A percentile compares a stretch with the other conserved stretches of the same genome.
phyloP scores from a whole-genome alignment of 2,113 vertebrate species.

The Tympanuchus pallidicinctus region DNA sequence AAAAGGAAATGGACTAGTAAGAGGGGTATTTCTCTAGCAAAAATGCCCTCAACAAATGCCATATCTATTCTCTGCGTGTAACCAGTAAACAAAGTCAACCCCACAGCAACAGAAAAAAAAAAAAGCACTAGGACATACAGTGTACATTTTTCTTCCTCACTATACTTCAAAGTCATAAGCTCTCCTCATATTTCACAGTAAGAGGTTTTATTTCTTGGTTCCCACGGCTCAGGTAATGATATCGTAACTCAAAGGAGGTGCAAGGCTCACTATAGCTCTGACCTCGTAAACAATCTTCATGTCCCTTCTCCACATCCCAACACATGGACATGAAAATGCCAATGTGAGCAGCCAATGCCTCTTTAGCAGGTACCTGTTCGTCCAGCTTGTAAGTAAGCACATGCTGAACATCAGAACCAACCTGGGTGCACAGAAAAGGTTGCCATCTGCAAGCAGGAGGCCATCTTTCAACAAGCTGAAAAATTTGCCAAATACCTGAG shows the following conservation, averaged over 20 bases:
- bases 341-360: neutral
- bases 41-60: constrained; percentile 44
- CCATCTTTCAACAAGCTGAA: neutral
- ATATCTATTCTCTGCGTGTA: neutral
- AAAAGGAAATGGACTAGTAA: constrained; percentile 7
- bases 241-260: constrained; percentile 61
- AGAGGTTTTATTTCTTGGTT: constrained; percentile 65
- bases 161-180: constrained; percentile 55
- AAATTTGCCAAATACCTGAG: neutral
- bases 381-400: neutral
- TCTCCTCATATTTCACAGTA: constrained; percentile 38
- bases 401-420: neutral
- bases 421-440: neutral
- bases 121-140: neutral
- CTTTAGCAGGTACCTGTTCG: neutral
- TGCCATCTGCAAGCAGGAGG: neutral
- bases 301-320: constrained; percentile 24
- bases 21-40: constrained; percentile 29
- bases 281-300: constrained; percentile 57
- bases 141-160: constrained; percentile 37
- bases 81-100: constrained; percentile 23
- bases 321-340: neutral
- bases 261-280: constrained; percentile 19
- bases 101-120: neutral
- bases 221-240: constrained; percentile 65